Base-by-base conservation (phyloP, 2,888 invertebrate genomes). In the Campopleginae sp. region DNA sequence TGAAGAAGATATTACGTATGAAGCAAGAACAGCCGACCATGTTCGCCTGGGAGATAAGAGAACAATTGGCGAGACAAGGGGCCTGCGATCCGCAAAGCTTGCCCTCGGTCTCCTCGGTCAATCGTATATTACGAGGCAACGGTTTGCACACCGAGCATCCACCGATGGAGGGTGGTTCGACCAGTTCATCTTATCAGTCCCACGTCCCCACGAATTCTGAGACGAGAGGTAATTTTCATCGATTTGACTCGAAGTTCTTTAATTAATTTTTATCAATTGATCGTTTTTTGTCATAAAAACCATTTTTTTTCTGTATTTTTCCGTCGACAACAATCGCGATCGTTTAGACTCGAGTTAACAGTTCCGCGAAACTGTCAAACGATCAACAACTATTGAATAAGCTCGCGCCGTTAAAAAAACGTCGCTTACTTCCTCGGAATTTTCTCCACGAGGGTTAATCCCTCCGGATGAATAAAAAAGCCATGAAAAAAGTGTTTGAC, bases 41-140 rank as follows among this genome's bases (percentile, higher is more conserved):
- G 96, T 98, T 99, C 94, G 98, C 98, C 12, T 99, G 98, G 98
- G 99, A 99, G 95, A 98, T 99, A 87, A 95, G 98, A 0, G 97
- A 99, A 94, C 96, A 98, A 90, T 95, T 99, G 87, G 96, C 98
- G 78, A 96, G 97, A 66, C 98, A 98, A 91, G 96, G 98, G 81
- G 97, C 98, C 88, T 98, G 98, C 92, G 98, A 98, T 93, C 97
- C 97, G 0, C 97, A 97, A 93, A 97, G 97, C 86, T 97, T 98
- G 89, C 99, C 99, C 0, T 98, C 98, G 10, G 98, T 99, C 89
- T 98, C 98, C 86, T 98, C 98, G 0, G 98, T 99, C 82, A 99
- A 99, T 94, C 95, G 98, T 88, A 98, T 99, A 90, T 95, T 99
- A 61, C 95, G 98, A 87, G 98, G 98, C 94, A 97, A 97, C 85